These are phyloP conservation scores for Monopterus albus DNA, from an alignment of 2,113 vertebrate species.

Conservation along the genomic window DNA sequence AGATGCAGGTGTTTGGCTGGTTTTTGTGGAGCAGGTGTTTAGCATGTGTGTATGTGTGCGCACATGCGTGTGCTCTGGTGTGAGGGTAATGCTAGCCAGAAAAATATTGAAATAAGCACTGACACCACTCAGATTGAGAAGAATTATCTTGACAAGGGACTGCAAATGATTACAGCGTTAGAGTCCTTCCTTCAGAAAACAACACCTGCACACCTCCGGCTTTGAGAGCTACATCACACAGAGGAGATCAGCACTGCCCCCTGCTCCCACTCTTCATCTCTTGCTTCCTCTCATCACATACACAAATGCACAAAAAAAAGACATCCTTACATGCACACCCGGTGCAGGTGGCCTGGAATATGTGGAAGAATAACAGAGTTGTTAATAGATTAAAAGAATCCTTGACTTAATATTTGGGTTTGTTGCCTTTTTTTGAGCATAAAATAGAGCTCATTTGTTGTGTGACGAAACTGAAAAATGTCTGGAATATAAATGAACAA, in stretches of 20 bases:
- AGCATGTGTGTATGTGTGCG: slow-evolving; percentile 8
- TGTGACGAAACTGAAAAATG: slow-evolving; percentile 22
- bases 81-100: slow-evolving; percentile 52
- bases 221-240: slow-evolving; percentile 40
- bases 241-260: slow-evolving; percentile 43
- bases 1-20: slow-evolving; percentile 80
- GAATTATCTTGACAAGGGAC: slow-evolving; percentile 74
- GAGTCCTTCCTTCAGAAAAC: slow-evolving; percentile 49
- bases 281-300: slow-evolving; percentile 9
- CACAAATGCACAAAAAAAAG: slow-evolving; percentile 30
- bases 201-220: slow-evolving; percentile 75
- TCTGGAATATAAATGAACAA: slow-evolving; percentile 42
- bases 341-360: slow-evolving; percentile 68
- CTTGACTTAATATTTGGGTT: slow-evolving; percentile 31
- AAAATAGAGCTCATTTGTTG: slow-evolving; percentile 48
- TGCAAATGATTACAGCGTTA: slow-evolving; percentile 77
- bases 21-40: slow-evolving; percentile 72
- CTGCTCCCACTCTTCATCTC: not conserved
- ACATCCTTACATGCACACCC: not conserved
- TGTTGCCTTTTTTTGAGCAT: slow-evolving; percentile 28
- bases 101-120: slow-evolving; percentile 69
- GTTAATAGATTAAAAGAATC: slow-evolving; percentile 37
- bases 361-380: slow-evolving; percentile 14
- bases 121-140: slow-evolving; percentile 65
- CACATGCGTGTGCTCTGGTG: slow-evolving; percentile 23